These are phyloP conservation scores for Cerastis rubricosa DNA, from an alignment of 2,888 invertebrate species.

Conservation along the genomic window DNA sequence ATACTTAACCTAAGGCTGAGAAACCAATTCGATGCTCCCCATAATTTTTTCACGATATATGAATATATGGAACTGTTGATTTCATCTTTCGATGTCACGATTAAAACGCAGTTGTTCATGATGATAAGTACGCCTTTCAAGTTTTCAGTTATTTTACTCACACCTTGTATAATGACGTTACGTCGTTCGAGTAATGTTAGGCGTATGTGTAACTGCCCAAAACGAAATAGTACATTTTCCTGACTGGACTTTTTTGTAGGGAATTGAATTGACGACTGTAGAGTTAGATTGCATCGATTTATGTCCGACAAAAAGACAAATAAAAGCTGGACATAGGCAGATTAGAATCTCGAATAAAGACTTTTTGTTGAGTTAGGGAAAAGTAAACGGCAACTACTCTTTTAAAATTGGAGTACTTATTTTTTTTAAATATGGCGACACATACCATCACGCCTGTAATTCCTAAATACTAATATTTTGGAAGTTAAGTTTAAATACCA, in stretches of 20 bases:
- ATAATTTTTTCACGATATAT: too few relatives aligned
- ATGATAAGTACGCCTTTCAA: too few relatives aligned
- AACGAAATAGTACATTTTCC: neutral
- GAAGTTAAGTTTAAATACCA: neutral
- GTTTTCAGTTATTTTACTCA: too few relatives aligned
- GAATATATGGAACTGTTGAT: too few relatives aligned
- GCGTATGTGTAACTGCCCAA: neutral
- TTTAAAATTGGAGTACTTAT: neutral
- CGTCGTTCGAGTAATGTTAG: too few relatives aligned
- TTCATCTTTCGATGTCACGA: too few relatives aligned
- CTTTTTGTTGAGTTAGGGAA: neutral
- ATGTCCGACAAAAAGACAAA: neutral
- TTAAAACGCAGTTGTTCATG: too few relatives aligned
- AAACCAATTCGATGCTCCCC: too few relatives aligned
- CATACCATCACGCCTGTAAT: neutral
- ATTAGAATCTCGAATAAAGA: neutral
- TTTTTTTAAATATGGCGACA: neutral
- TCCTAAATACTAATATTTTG: neutral
- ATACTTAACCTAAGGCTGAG: too few relatives aligned
- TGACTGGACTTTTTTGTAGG: neutral
- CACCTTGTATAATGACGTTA: too few relatives aligned
- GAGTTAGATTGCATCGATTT: constrained; percentile 15
- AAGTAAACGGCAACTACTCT: neutral
- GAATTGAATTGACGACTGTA: constrained; percentile 4
- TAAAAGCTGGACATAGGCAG: neutral